These are phyloP conservation scores for Oscheius sp. DNA, from an alignment of 2,888 invertebrate genomes.

Conservation along the genomic window DNA sequence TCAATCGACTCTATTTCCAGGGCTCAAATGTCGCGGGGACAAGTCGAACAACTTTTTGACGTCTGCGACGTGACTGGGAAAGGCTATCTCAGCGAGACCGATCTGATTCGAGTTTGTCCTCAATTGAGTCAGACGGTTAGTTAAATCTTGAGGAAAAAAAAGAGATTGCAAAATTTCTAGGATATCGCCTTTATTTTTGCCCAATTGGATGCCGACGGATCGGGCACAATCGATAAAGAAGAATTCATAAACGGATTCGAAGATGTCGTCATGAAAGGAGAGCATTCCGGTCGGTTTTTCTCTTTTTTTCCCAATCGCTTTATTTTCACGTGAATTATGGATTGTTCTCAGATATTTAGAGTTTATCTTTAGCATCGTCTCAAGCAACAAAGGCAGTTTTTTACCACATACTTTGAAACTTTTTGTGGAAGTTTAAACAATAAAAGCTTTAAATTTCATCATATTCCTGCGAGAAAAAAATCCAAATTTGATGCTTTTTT, in stretches of 20 bases:
- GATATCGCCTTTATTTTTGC: slow-evolving; percentile 62
- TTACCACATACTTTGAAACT: too few relatives aligned
- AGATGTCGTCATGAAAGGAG: slow-evolving; percentile 57
- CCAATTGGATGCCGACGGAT: slow-evolving; percentile 57
- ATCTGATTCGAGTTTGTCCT: slow-evolving; percentile 71
- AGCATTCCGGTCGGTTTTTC: slow-evolving; percentile 40
- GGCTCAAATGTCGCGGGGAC: slow-evolving; percentile 4
- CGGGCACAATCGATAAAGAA: slow-evolving; percentile 60
- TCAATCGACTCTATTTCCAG: not conserved
- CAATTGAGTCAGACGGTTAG: slow-evolving; percentile 67
- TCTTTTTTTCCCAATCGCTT: too few relatives aligned
- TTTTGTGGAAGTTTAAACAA: too few relatives aligned
- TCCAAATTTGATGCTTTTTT: too few relatives aligned
- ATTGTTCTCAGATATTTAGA: not conserved
- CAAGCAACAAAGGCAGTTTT: too few relatives aligned
- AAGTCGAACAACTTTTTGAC: slow-evolving; percentile 44
- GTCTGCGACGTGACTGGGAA: slow-evolving; percentile 46
- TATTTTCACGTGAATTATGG: not conserved
- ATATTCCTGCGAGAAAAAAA: too few relatives aligned
- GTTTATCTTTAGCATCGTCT: too few relatives aligned
- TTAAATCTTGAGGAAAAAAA: too few relatives aligned
- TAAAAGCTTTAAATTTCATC: too few relatives aligned
- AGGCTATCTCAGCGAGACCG: slow-evolving; percentile 71
- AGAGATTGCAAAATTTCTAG: slow-evolving; percentile 35
- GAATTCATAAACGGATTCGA: slow-evolving; percentile 72